These are phyloP conservation scores for Thalassaphorura encarpata DNA, from an alignment of 1,140 invertebrate genomes.

Conservation along the genomic window DNA sequence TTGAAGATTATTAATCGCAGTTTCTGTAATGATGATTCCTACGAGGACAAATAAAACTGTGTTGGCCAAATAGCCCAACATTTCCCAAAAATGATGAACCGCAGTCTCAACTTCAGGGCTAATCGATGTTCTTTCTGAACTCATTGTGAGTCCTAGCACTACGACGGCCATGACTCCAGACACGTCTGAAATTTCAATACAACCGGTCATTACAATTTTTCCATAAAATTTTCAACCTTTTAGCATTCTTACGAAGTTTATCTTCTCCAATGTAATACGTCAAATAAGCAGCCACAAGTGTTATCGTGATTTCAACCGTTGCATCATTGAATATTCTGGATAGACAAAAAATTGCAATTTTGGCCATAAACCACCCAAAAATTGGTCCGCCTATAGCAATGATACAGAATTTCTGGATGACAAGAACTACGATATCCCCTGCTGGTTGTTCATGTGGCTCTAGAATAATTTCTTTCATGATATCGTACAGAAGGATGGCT, in stretches of 20 bases:
- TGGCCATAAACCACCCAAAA: conserved; percentile 39
- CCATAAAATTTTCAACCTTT: background rate
- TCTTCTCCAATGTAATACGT: conserved; percentile 41
- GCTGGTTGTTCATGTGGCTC: background rate
- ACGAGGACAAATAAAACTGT: conserved; percentile 44
- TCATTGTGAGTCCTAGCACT: conserved; percentile 38
- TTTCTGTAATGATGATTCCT: conserved; percentile 41
- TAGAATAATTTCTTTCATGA: conserved; percentile 32
- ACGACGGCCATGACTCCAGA: conserved; percentile 41
- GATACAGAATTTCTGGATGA: conserved; percentile 17
- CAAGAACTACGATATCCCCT: background rate
- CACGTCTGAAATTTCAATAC: conserved; percentile 35
- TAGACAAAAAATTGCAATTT: conserved; percentile 36
- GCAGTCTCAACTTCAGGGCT: conserved; percentile 41
- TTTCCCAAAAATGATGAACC: conserved; percentile 43
- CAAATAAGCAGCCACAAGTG: conserved; percentile 40
- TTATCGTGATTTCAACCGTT: conserved; percentile 39
- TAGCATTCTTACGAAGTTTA: conserved; percentile 1
- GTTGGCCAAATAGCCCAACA: conserved; percentile 42
- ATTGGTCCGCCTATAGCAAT: conserved; percentile 37
- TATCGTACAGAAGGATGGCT: conserved; percentile 41
- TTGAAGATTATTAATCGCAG: conserved; percentile 27
- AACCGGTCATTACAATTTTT: conserved; percentile 1
- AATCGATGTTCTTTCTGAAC: conserved; percentile 39
- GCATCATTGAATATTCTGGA: conserved; percentile 26